phyloP scores from a whole-genome alignment of 2,113 vertebrate species.

The Colossoma macropomum region DNA sequence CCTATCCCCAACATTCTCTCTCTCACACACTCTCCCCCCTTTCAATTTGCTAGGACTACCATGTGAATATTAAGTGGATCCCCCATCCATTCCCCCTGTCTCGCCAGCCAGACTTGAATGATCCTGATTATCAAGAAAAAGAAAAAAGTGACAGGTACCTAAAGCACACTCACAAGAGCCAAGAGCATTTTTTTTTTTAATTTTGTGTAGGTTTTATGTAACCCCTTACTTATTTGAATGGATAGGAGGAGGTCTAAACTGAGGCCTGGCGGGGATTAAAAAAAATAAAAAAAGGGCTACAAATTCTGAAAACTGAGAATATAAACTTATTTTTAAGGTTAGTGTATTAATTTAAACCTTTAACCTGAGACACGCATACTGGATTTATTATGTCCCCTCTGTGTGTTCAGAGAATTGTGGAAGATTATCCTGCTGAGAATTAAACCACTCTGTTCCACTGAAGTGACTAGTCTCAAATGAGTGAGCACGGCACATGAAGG shows the following conservation, averaged over 20 bases:
- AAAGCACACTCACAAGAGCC: conserved; percentile 52
- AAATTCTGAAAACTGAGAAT: too few species aligned
- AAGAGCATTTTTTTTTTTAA: conserved; percentile 30
- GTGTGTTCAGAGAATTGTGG: conserved; percentile 58
- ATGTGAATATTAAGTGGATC: conserved; percentile 83
- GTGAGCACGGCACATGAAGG: conserved; percentile 36
- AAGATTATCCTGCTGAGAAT: conserved; percentile 61
- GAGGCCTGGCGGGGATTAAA: too few species aligned
- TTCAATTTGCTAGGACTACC: conserved; percentile 76
- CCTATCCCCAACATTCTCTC: conserved; percentile 8
- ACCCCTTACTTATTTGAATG: background rate
- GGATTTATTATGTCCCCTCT: conserved; percentile 40
- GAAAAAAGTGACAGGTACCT: conserved; percentile 47
- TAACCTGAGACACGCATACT: conserved; percentile 54
- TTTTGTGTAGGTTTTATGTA: background rate
- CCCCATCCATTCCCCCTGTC: conserved; percentile 68
- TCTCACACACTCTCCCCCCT: conserved; percentile 65
- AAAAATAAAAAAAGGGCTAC: too few species aligned
- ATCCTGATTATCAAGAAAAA: conserved; percentile 53
- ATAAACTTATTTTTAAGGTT: background rate
- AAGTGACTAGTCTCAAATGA: conserved; percentile 46
- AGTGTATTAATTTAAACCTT: conserved; percentile 9
- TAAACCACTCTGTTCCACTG: conserved; percentile 49
- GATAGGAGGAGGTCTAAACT: too few species aligned
- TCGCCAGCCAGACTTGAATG: conserved; percentile 67